phyloP scores from a whole-genome alignment of 1,140 invertebrate genomes.

The Belonocnema kinseyi region DNA sequence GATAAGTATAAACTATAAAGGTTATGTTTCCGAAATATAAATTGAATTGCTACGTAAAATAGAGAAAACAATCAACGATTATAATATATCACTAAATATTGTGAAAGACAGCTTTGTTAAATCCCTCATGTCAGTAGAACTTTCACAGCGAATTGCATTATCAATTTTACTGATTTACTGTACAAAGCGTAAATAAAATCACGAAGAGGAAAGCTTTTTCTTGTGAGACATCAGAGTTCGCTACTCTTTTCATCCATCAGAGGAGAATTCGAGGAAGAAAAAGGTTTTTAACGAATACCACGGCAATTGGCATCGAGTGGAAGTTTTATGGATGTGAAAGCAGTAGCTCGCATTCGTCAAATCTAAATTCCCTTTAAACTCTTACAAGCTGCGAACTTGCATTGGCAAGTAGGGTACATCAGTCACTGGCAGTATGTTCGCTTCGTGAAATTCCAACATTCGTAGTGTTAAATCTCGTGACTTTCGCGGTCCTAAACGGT shows the following conservation, averaged over 20 bases:
- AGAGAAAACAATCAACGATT: no score
- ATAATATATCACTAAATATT: no score
- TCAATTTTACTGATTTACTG: no score
- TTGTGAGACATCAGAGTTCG: neutral
- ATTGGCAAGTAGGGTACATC: neutral
- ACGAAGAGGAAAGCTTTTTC: neutral
- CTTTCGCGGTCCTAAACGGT: neutral
- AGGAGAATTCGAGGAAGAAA: no score
- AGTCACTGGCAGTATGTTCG: conserved; percentile 1
- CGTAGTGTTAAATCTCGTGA: conserved; percentile 17
- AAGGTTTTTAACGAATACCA: neutral
- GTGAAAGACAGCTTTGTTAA: no score
- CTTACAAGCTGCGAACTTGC: neutral
- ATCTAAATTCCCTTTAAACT: neutral
- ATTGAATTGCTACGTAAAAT: no score
- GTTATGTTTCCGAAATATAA: no score
- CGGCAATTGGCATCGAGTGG: neutral
- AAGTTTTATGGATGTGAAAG: neutral
- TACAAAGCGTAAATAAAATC: no score
- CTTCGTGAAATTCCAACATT: neutral
- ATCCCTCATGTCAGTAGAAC: no score
- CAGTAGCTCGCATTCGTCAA: neutral
- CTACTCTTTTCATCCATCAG: neutral
- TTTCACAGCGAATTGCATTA: no score
- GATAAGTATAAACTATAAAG: no score